Base-by-base conservation (phyloP, 2,113 vertebrate species). In the Tretioscincus oriximinensis region DNA sequence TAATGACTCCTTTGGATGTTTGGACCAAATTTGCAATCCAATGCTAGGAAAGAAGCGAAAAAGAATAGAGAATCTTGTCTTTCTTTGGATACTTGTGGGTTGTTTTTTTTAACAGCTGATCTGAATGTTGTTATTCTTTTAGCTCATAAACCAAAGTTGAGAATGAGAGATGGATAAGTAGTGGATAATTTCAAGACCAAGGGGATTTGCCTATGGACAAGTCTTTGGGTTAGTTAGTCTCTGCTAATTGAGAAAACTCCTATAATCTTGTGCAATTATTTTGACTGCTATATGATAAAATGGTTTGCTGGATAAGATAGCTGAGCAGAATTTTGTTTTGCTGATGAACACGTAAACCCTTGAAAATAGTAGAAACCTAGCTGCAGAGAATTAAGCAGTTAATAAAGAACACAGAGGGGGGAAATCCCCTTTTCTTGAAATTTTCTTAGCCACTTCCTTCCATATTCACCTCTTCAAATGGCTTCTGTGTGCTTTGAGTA, bases 171-270 rank as follows among this genome's bases (percentile, higher is more conserved):
- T 66, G 69, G 47, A 76, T 82, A 73, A 82, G 70, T 82, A 76
- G 70, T 70, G 66, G 35, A 41, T 66, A 76, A 47, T 51, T 45
- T 76, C 54, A 70, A 73, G 51, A 75, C 64, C 65, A 61, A 76
- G n/a, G 51, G 66, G 66, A 70, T 82, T 63, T 76, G 76, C 76
- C 66, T 61, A 82, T 70, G 29, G 73, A 49, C 22, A 82, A 31
- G 54, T 73, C 73, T 61, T 76, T 76, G 76, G 66, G 80, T 60
- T 24, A 20, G 73, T 28, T 81, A 51, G 73, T 65, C 26, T 81
- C 28, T 76, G 73, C 80, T 54, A 76, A 47, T 0, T 1, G 65
- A 75, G 60, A 69, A 68, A 29, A 24, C 58, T 67, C 21, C 29
- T 21, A 24, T 74, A 67, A 74, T 7, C 63, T 9, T 29, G n/a